Conservation (phyloP, 2,113 vertebrate species). For the Synchiropus splendidus region DNA sequence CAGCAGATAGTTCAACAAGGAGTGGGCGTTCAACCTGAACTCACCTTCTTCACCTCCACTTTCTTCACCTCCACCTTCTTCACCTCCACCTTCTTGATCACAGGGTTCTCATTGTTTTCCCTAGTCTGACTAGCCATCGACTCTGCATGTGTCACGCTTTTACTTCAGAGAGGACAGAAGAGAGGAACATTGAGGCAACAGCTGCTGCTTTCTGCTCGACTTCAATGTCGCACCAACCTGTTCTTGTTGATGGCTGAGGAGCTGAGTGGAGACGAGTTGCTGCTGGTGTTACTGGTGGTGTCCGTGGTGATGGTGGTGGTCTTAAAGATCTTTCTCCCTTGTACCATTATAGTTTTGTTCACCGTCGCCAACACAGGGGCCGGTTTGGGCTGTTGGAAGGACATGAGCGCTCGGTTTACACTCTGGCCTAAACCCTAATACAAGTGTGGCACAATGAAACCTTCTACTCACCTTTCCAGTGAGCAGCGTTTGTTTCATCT, state of each 20-base stretch:
- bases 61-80: slow-evolving; percentile 82
- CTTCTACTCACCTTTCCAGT: slow-evolving; percentile 93
- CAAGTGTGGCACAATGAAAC: slow-evolving; percentile 24
- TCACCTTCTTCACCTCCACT: slow-evolving; percentile 78
- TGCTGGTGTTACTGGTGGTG: slow-evolving; percentile 75
- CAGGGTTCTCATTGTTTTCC: slow-evolving; percentile 94
- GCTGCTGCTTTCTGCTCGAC: no score
- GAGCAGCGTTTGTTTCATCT: slow-evolving; percentile 84
- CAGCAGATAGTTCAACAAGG: neutral
- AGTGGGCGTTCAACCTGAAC: slow-evolving; percentile 15
- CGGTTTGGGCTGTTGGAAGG: slow-evolving; percentile 75
- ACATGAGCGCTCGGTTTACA: neutral
- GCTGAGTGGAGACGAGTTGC: slow-evolving; percentile 78
- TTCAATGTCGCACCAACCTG: slow-evolving; percentile 64
- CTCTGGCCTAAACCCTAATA: no score
- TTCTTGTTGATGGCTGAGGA: slow-evolving; percentile 77
- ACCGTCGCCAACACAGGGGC: slow-evolving; percentile 84
- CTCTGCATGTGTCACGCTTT: slow-evolving; percentile 76
- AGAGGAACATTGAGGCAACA: neutral
- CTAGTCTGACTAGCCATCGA: slow-evolving; percentile 79
- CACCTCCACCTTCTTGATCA: slow-evolving; percentile 77
- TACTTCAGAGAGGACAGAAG: neutral
- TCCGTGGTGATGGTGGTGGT: slow-evolving; percentile 66
- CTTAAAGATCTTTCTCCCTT: slow-evolving; percentile 85
- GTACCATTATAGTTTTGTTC: slow-evolving; percentile 90